These are phyloP conservation scores for Lateolabrax maculatus DNA, from an alignment of 2,797 vertebrate species.

Conservation along the genomic window DNA sequence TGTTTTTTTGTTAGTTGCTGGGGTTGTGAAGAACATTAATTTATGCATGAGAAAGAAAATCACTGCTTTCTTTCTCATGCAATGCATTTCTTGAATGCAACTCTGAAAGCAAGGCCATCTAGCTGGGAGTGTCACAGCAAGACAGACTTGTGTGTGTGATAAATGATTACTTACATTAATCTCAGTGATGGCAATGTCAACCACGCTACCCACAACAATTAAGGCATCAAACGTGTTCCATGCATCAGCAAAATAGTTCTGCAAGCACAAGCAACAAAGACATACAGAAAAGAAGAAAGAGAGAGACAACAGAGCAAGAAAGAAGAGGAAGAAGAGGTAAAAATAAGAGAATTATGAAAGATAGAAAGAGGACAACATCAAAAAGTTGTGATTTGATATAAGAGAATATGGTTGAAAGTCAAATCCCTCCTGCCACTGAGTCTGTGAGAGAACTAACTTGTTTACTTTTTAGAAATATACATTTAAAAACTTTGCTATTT, in stretches of 20 bases:
- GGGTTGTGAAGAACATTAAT: not conserved
- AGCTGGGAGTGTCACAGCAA: conserved; percentile 12
- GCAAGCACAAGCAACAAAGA: conserved; percentile 88
- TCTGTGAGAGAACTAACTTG: conserved; percentile 17
- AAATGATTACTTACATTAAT: conserved; percentile 92
- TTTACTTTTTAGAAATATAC: not conserved
- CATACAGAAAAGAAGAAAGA: conserved; percentile 56
- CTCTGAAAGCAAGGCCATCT: conserved; percentile 46
- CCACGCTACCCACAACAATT: conserved; percentile 99
- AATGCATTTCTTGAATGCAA: conserved; percentile 51
- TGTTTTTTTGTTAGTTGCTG: not conserved
- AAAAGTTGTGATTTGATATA: conserved; percentile 73
- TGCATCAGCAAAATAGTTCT: conserved; percentile 99
- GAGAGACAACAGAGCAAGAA: conserved; percentile 58
- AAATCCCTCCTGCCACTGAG: conserved; percentile 39
- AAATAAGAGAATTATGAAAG: conserved; percentile 52
- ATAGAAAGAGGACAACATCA: conserved; percentile 60
- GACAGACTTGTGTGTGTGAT: conserved; percentile 34
- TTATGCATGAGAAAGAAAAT: not conserved
- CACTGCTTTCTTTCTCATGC: too few relatives aligned
- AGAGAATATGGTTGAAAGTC: conserved; percentile 47
- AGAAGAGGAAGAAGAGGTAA: conserved; percentile 51
- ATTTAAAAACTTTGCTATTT: not conserved
- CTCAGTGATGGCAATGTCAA: conserved; percentile 99
- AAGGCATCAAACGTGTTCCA: conserved; percentile 99